A percentile compares a stretch with the other conserved stretches of the same genome.
Conservation (phyloP, 2,888 invertebrate species). For the Drosophila greeni region DNA sequence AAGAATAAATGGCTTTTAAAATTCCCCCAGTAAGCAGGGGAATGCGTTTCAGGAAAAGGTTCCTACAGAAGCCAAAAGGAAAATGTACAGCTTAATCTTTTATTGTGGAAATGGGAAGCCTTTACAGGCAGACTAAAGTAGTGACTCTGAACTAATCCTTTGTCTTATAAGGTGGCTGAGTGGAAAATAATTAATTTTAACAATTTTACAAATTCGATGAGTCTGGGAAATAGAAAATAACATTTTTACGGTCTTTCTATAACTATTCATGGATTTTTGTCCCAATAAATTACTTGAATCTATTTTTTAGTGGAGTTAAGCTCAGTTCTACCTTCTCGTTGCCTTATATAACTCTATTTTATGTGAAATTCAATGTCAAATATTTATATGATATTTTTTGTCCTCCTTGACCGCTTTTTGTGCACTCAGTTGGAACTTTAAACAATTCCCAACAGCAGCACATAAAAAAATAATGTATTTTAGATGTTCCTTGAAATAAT, state of each 20-base stretch:
- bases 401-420: not conserved
- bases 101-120: not conserved
- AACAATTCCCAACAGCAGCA: no score
- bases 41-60: conserved; percentile 8
- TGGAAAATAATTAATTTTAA: not conserved
- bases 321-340: not conserved
- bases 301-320: not conserved
- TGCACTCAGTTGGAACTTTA: not conserved
- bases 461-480: not conserved
- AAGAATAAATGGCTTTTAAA: conserved; percentile 35
- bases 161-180: not conserved
- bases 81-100: conserved; percentile 2
- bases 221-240: no score
- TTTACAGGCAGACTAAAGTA: not conserved
- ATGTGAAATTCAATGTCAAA: not conserved
- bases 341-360: not conserved
- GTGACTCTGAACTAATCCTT: not conserved
- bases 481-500: not conserved
- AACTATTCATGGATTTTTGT: not conserved
- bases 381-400: not conserved
- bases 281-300: not conserved
- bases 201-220: not conserved
- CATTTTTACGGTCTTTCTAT: not conserved
- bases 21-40: conserved; percentile 7
- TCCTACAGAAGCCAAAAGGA: conserved; percentile 9